Evolutionary conservation across 2,797 vertebrate genomes (phyloP), one percentile per base, ranked within the genome.

Genomic region (Xenentodon cancila): DNA sequence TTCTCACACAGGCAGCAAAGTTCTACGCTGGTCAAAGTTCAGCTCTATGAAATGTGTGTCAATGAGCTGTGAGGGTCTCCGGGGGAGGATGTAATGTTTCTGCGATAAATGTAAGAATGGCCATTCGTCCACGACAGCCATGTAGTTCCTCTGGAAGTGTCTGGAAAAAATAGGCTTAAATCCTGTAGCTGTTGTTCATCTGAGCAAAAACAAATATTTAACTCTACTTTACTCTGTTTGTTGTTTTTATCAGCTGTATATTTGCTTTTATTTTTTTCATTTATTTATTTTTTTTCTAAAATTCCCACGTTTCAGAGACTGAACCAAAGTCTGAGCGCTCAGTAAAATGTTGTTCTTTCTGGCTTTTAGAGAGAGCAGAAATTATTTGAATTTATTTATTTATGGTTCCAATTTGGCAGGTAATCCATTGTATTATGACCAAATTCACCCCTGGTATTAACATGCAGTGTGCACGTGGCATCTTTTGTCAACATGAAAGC

Each of bases 31-130:
- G 73, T 80, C 78, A 86, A 9, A 66, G 84, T 66, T 84, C 70
- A 72, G 54, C 46, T 42, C 49, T 72, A 68, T 77, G 79, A 86
- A 81, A 77, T 79, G 79, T 76, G 73, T 80, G 73, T 60, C 80
- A 71, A 73, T 68, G 45, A 80, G 56, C 58, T 73, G 55, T 2
- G 62, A 53, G 52, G 2, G 17, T 73, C 84, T 80, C 78, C 3
- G 11, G 34, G 61, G 75, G 40, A 56, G 57, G 9, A 46, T 15
- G 22, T 73, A 64, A 67, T 3, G 22, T 64, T 59, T 58, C 22
- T 59, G 57, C 64, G 62, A 80, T 68, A 22, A 55, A 62, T 65
- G 42, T 49, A 19, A 21, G 20, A 53, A 32, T 13, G 15, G 18
- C 15, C 46, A 69, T 22, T 20, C 37, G 37, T 45, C 46, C 62